These are phyloP conservation scores for Rhodophaea formosa DNA, from an alignment of 2,888 invertebrate genomes.

Conservation along the genomic window DNA sequence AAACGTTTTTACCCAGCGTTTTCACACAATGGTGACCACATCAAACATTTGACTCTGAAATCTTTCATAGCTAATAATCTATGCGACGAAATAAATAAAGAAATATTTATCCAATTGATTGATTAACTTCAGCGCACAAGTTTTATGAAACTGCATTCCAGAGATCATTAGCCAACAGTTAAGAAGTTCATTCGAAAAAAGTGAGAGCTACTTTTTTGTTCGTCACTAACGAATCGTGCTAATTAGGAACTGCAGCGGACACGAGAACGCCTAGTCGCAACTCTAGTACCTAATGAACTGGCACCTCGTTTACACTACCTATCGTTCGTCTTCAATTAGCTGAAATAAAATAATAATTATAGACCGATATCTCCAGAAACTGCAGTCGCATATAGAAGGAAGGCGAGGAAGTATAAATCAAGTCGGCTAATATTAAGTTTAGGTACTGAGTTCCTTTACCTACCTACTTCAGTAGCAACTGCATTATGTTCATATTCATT, in stretches of 20 bases:
- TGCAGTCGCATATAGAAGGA: no score
- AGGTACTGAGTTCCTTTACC: no score
- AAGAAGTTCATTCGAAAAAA: not conserved
- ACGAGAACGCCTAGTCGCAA: constrained; percentile 24
- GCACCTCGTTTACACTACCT: constrained; percentile 3
- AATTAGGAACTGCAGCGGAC: constrained; percentile 27
- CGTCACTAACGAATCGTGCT: constrained; percentile 23
- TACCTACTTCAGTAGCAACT: no score
- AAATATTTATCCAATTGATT: not conserved
- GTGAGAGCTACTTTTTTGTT: constrained; percentile 11
- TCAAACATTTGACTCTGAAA: no score
- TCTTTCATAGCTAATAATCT: no score
- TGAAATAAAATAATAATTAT: constrained; percentile 20
- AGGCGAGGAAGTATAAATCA: no score
- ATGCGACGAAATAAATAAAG: not conserved
- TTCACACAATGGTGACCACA: no score
- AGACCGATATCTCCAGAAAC: no score
- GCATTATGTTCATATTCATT: no score
- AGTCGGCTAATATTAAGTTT: no score
- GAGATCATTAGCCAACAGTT: constrained; percentile 7
- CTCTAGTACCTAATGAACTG: constrained; percentile 28
- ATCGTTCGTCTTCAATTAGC: constrained; percentile 7
- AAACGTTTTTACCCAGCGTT: no score
- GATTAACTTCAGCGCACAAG: not conserved
- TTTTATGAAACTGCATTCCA: not conserved